These are phyloP conservation scores for Mustelus asterias DNA, from an alignment of 2,113 vertebrate genomes.

Conservation along the genomic window DNA sequence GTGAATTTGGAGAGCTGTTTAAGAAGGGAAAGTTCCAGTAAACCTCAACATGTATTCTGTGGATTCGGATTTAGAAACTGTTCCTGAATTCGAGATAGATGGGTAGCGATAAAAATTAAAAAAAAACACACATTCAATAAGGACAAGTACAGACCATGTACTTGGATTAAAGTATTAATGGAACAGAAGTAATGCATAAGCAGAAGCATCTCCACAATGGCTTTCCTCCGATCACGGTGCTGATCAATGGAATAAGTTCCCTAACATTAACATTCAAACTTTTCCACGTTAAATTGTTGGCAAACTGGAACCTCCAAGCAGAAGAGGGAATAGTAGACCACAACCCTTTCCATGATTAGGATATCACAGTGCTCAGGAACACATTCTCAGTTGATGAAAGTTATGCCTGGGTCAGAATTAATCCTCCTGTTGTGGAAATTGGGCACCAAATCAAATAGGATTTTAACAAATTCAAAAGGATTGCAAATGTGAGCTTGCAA, in stretches of 20 bases:
- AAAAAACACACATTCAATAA: background rate
- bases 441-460: background rate
- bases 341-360: background rate
- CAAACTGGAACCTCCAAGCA: constrained; percentile 9
- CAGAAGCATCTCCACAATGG: background rate
- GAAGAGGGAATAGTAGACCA: background rate
- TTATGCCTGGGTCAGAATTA: background rate
- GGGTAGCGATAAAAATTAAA: background rate
- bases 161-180: background rate
- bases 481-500: background rate
- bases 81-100: background rate
- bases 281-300: background rate
- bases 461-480: background rate
- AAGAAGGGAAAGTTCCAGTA: constrained; percentile 6
- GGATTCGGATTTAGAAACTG: background rate
- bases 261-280: background rate
- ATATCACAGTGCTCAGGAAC: background rate
- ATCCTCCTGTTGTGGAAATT: background rate
- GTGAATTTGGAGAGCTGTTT: background rate
- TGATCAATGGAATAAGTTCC: background rate
- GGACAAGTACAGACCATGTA: background rate
- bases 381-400: background rate
- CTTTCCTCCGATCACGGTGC: background rate
- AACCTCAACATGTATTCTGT: background rate
- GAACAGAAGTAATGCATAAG: background rate